These are phyloP conservation scores for Glaucidium brasilianum DNA, from an alignment of 2,113 vertebrate genomes.

Conservation along the genomic window DNA sequence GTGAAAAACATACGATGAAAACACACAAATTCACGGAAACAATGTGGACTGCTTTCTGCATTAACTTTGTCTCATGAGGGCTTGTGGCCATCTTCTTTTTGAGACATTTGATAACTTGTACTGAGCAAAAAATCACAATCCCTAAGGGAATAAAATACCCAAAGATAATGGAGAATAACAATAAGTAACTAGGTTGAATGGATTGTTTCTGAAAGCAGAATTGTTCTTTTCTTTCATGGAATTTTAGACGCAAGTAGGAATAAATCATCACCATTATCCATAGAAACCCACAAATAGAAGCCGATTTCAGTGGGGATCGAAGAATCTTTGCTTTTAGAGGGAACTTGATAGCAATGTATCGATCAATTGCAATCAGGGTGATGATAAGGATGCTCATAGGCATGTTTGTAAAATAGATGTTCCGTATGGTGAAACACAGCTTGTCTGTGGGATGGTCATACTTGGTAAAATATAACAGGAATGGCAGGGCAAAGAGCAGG, in stretches of 20 bases:
- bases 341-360: slow-evolving; percentile 77
- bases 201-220: slow-evolving; percentile 31
- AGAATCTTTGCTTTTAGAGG: slow-evolving; percentile 69
- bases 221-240: fast-evolving
- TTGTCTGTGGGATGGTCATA: fast-evolving
- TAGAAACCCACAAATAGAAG: slow-evolving; percentile 47
- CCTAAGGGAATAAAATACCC: slow-evolving; percentile 63
- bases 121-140: slow-evolving; percentile 73
- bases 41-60: slow-evolving; percentile 59
- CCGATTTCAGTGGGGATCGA: slow-evolving; percentile 65
- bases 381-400: slow-evolving; percentile 75
- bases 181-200: fast-evolving
- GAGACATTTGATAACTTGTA: slow-evolving; percentile 62
- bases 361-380: slow-evolving; percentile 71
- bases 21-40: slow-evolving; percentile 72
- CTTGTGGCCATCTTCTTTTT: neutral
- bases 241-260: fast-evolving
- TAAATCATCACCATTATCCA: slow-evolving; percentile 44
- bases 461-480: slow-evolving; percentile 28
- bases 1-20: slow-evolving; percentile 75
- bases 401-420: slow-evolving; percentile 70
- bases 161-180: neutral
- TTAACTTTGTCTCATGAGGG: neutral
- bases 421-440: slow-evolving; percentile 35
- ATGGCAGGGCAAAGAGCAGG: slow-evolving; percentile 71